Evolutionary conservation across 2,888 invertebrate genomes (phyloP), one percentile per base, ranked within the genome.

Genomic region (Notocelia uddmanniana): DNA sequence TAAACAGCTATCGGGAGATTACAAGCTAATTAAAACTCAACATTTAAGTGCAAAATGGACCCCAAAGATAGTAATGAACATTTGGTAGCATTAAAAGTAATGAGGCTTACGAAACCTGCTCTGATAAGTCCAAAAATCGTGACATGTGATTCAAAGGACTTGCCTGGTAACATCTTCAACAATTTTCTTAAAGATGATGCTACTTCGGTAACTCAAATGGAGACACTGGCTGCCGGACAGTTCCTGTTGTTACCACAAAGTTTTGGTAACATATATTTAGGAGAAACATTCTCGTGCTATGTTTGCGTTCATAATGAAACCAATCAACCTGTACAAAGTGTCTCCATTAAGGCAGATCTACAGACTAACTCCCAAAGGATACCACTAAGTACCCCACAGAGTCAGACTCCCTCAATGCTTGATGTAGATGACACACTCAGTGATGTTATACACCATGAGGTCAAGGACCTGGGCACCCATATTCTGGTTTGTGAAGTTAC

Each of bases 401-500:
- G 95, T 75, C 95, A 96, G 77, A 89, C 95, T 2, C 95, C 95
- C 9, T 92, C 94, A 0, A 92, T 95, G 79, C 87, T 96, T 66
- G 94, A 94, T 80, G 96, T 98, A 0, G 97, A 98, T 81, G 96
- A 97, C 83, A 98, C 98, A 13, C 95, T 99, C 18, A 98, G 99
- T 91, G 97, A 98, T 91, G 98, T 99, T 45, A 98, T 99, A 83
- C 97, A 98, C 84, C 99, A 99, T 92, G 99, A 99, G 95, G 99
- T 99, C n/a, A 99, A 99, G 91, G 99, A 99, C 93, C 96, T 98
- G 78, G 99, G 99, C 54, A 98, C 98, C 58, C 99, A 99, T 86
- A 99, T 99, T 85, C 93, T 99, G 78, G 98, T 99, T 1, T 99
- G 99, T 92, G 98, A 99, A 90, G 98, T 99, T 2, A 97, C 96